These are phyloP conservation scores for Acrossocheilus fasciatus DNA, from an alignment of 2,797 vertebrate species.

Conservation along the genomic window DNA sequence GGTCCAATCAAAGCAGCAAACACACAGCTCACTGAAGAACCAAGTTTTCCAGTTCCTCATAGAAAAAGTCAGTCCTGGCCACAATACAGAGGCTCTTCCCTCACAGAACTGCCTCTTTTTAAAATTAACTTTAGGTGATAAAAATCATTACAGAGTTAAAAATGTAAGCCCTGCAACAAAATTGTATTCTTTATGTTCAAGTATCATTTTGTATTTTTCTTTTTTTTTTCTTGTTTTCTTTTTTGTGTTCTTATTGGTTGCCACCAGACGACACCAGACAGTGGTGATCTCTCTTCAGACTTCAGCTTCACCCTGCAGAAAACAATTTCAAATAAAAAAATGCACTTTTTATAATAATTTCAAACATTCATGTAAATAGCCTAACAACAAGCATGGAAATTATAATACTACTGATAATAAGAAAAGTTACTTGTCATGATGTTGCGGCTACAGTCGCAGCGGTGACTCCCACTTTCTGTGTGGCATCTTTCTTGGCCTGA, in stretches of 20 bases:
- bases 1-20: conserved; percentile 73
- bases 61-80: conserved; percentile 69
- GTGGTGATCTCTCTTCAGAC: conserved; percentile 55
- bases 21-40: conserved; percentile 71
- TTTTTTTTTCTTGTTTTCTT: conserved; percentile 53
- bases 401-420: conserved; percentile 16
- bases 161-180: conserved; percentile 71
- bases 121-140: conserved; percentile 67
- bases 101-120: conserved; percentile 58
- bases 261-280: conserved; percentile 55
- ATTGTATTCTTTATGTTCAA: conserved; percentile 67
- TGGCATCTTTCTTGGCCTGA: conserved; percentile 98
- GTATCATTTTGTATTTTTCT: conserved; percentile 70
- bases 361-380: background rate
- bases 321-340: conserved; percentile 44
- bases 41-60: conserved; percentile 63
- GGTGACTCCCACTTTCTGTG: conserved; percentile 90
- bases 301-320: conserved; percentile 63
- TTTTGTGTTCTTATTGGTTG: conserved; percentile 61
- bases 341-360: background rate
- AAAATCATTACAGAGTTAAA: conserved; percentile 72
- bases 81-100: conserved; percentile 64
- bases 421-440: conserved; percentile 72
- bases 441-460: conserved; percentile 71
- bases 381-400: background rate